Conservation (phyloP, 2,888 invertebrate genomes). For the Cecidostiba fungosa region DNA sequence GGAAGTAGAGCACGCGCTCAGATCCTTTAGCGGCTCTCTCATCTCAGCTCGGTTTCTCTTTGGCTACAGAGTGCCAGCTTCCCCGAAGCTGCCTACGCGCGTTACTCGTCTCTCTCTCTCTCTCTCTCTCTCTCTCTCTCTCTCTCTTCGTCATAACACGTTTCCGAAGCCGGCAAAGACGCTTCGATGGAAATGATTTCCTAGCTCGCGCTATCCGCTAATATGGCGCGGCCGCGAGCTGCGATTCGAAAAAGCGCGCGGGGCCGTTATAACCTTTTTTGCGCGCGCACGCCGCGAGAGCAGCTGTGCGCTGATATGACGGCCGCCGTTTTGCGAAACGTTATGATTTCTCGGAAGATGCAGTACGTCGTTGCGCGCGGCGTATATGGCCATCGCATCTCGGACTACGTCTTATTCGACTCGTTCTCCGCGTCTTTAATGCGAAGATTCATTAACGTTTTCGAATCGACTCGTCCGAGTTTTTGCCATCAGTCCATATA, state of each 20-base stretch:
- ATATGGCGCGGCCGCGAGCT: constrained; percentile 46
- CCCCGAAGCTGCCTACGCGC: constrained; percentile 41
- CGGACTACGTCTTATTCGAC: too few relatives aligned
- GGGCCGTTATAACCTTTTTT: constrained; percentile 60
- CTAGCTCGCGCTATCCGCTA: constrained; percentile 69
- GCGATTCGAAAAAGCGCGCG: constrained; percentile 19
- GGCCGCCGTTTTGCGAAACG: constrained; percentile 49
- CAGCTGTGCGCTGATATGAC: constrained; percentile 12
- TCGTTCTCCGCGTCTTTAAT: too few relatives aligned
- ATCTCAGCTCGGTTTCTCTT: constrained; percentile 50
- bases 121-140: constrained; percentile 61
- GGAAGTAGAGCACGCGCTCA: constrained; percentile 1
- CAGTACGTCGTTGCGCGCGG: too few relatives aligned
- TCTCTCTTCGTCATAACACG: constrained; percentile 68
- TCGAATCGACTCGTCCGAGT: not conserved
- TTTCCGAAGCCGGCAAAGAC: constrained; percentile 42
- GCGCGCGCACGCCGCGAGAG: constrained; percentile 46
- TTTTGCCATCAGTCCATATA: not conserved
- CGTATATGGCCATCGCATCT: not conserved
- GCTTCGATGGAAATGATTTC: constrained; percentile 70
- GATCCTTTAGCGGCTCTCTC: not conserved
- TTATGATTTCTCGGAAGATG: constrained; percentile 58
- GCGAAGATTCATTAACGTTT: not conserved
- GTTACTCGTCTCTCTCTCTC: constrained; percentile 57
- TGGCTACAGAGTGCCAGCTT: constrained; percentile 4